Evolutionary conservation across 1,140 invertebrate species (phyloP).

Genomic region (Aphaenogaster floridana): DNA sequence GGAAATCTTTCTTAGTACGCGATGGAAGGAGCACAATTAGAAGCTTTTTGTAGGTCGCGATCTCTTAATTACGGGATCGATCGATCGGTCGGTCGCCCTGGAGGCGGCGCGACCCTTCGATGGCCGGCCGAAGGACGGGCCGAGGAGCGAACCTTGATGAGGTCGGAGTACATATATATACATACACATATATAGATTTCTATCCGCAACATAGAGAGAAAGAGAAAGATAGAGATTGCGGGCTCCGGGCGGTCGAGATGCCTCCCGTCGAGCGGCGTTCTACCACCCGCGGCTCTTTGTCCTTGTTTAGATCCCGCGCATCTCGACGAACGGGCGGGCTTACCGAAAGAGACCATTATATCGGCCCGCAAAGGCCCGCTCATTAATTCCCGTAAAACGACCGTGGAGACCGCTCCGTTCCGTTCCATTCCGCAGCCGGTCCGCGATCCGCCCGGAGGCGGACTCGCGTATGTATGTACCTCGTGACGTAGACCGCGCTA

Average conservation of each 20-base stretch:
- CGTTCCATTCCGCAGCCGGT: conserved; percentile 57
- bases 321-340: conserved; percentile 58
- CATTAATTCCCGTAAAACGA: conserved; percentile 71
- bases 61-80: conserved; percentile 76
- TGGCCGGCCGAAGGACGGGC: conserved; percentile 72
- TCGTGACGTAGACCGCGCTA: conserved; percentile 4
- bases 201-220: conserved; percentile 41
- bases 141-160: conserved; percentile 78
- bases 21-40: conserved; percentile 69
- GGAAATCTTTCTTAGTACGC: conserved; percentile 36
- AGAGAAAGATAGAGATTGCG: conserved; percentile 37
- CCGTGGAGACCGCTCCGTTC: conserved; percentile 38
- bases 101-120: conserved; percentile 63
- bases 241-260: conserved; percentile 68
- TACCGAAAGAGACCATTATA: conserved; percentile 74
- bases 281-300: conserved; percentile 79
- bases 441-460: conserved; percentile 50
- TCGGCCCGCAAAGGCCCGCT: conserved; percentile 62
- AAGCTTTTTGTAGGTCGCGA: conserved; percentile 70
- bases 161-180: conserved; percentile 67
- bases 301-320: conserved; percentile 77
- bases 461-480: conserved; percentile 24
- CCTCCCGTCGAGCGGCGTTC: conserved; percentile 77
- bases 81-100: conserved; percentile 60
- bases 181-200: background rate